Conservation (phyloP, 1,140 invertebrate species). For the Gryllus bimaculatus region DNA sequence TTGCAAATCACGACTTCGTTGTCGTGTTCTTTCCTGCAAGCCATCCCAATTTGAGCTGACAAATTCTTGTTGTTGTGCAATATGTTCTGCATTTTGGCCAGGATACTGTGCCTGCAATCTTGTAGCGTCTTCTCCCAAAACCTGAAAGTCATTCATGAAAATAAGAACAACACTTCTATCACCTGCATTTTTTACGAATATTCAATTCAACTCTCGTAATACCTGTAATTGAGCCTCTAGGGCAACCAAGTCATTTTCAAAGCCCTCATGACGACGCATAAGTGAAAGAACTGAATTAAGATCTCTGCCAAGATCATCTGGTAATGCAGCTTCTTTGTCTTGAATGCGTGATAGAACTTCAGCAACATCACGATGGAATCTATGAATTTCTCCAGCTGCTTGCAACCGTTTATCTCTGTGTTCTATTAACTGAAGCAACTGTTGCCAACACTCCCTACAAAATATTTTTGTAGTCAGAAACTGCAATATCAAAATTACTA, state of each 20-base stretch:
- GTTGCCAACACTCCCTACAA: conserved; percentile 73
- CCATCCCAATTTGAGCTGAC: conserved; percentile 81
- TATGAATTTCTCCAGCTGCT: conserved; percentile 90
- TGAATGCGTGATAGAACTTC: conserved; percentile 85
- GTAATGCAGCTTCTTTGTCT: conserved; percentile 70
- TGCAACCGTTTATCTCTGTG: conserved; percentile 75
- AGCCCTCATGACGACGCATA: conserved; percentile 81
- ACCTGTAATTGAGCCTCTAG: conserved; percentile 83
- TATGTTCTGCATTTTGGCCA: conserved; percentile 82
- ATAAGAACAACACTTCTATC: neutral
- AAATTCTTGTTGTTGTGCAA: conserved; percentile 70
- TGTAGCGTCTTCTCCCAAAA: conserved; percentile 82
- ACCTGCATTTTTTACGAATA: neutral
- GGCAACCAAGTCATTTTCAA: conserved; percentile 90
- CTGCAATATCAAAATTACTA: too few relatives aligned
- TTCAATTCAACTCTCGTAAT: neutral
- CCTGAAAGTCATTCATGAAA: conserved; percentile 35
- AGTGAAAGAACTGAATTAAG: conserved; percentile 76
- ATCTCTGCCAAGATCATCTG: conserved; percentile 78
- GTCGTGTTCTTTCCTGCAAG: conserved; percentile 69
- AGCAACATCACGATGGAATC: conserved; percentile 91
- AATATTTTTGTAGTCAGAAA: too few relatives aligned
- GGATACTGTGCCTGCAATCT: conserved; percentile 83
- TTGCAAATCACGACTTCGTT: conserved; percentile 68
- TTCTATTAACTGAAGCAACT: conserved; percentile 74